These are phyloP conservation scores for Aphyosemion australe DNA, from an alignment of 2,113 vertebrate genomes.

Conservation along the genomic window DNA sequence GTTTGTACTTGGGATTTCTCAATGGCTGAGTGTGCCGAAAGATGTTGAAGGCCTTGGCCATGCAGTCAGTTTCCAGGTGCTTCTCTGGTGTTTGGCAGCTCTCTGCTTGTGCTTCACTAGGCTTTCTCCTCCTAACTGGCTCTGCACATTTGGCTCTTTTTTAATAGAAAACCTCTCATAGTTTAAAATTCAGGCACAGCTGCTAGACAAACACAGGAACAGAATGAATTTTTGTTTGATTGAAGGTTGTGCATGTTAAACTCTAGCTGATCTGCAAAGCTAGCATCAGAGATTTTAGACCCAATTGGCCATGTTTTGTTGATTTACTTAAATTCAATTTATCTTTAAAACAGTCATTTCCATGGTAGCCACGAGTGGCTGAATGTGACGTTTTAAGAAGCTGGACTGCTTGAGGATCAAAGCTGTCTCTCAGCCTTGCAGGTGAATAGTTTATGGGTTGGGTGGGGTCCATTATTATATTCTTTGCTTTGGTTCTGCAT, in stretches of 20 bases:
- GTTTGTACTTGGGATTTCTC: slow-evolving; percentile 76
- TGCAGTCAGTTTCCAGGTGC: slow-evolving; percentile 55
- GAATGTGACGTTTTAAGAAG: too few relatives aligned
- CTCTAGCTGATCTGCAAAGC: slow-evolving; percentile 40
- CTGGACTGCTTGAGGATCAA: too few relatives aligned
- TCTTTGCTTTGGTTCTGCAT: too few relatives aligned
- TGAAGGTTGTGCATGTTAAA: slow-evolving; percentile 40
- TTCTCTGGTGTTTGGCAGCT: slow-evolving; percentile 55
- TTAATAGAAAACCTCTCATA: slow-evolving; percentile 30
- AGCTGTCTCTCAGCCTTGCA: too few relatives aligned
- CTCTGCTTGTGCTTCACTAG: slow-evolving; percentile 26
- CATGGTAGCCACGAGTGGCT: too few relatives aligned
- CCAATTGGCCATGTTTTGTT: slow-evolving; percentile 21
- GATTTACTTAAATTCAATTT: neutral
- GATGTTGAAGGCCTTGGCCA: slow-evolving; percentile 41
- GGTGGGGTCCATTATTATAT: too few relatives aligned
- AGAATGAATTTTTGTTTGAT: slow-evolving; percentile 24
- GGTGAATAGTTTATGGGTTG: too few relatives aligned
- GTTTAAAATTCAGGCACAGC: slow-evolving; percentile 27
- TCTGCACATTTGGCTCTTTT: slow-evolving; percentile 27
- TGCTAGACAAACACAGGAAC: slow-evolving; percentile 32
- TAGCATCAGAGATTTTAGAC: slow-evolving; percentile 30
- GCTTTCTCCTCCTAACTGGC: slow-evolving; percentile 17
- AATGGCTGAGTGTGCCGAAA: slow-evolving; percentile 56
- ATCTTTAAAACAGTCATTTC: too few relatives aligned